These are phyloP conservation scores for Drosophila parabipectinata DNA, from an alignment of 1,140 invertebrate genomes.

Conservation along the genomic window DNA sequence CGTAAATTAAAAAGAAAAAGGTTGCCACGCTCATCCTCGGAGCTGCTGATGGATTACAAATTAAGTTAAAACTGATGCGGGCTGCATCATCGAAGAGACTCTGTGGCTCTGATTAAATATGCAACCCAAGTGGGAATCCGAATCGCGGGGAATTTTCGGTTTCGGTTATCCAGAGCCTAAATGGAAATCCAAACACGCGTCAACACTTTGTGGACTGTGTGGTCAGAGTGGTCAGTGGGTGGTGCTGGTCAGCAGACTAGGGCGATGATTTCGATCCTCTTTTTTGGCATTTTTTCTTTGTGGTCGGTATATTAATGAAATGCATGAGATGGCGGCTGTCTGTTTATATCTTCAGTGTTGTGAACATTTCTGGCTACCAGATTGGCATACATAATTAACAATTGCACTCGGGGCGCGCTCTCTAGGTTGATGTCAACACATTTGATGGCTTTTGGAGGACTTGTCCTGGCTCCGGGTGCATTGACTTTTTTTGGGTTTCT, in stretches of 20 bases:
- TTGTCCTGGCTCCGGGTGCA: conserved; percentile 46
- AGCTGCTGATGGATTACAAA: conserved; percentile 74
- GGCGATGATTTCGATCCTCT: conserved; percentile 17
- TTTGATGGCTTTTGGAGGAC: conserved; percentile 25
- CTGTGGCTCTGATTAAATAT: conserved; percentile 68
- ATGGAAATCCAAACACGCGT: conserved; percentile 79
- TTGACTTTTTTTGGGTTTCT: conserved; percentile 46
- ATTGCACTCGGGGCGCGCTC: conserved; percentile 57
- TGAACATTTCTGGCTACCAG: conserved; percentile 67
- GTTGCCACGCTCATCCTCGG: conserved; percentile 30
- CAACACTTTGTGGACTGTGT: conserved; percentile 55
- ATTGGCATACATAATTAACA: conserved; percentile 76
- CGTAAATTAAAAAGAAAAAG: conserved; percentile 58
- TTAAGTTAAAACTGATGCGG: conserved; percentile 60
- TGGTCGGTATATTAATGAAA: conserved; percentile 49
- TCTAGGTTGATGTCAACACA: conserved; percentile 45
- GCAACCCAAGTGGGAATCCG: conserved; percentile 54
- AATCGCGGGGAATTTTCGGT: conserved; percentile 47
- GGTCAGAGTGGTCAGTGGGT: conserved; percentile 35
- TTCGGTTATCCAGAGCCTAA: conserved; percentile 45
- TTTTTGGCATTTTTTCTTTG: conserved; percentile 29
- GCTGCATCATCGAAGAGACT: conserved; percentile 42
- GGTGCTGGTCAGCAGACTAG: conserved; percentile 5
- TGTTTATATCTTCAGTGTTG: conserved; percentile 49
- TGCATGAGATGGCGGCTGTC: conserved; percentile 54